These are phyloP conservation scores for Leptinotarsa rubiginosa DNA, from an alignment of 2,888 invertebrate species.

Conservation along the genomic window DNA sequence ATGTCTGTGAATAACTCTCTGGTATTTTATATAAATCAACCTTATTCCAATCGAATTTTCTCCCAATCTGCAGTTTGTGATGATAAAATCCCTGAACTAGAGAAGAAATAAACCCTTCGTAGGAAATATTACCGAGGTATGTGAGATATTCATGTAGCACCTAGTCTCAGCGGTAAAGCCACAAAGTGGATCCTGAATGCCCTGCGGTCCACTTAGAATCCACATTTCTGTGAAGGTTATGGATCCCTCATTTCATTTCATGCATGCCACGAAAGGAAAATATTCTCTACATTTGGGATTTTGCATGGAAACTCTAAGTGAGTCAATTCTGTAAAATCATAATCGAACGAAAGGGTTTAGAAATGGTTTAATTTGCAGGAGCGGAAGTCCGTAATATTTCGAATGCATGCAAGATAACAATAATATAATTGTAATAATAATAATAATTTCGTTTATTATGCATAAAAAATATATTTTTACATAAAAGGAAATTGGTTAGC, in stretches of 20 bases:
- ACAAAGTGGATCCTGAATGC: conserved; percentile 18
- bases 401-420: too few species aligned
- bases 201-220: conserved; percentile 17
- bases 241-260: background rate
- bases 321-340: too few species aligned
- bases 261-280: background rate
- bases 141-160: conserved; percentile 17
- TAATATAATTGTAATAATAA: too few species aligned
- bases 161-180: background rate
- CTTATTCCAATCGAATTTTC: background rate
- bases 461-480: too few species aligned
- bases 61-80: background rate
- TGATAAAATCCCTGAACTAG: background rate
- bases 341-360: too few species aligned
- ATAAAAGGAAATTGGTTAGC: too few species aligned
- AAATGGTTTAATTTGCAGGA: too few species aligned
- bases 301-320: background rate
- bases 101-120: background rate
- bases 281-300: conserved; percentile 7
- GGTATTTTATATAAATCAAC: background rate
- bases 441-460: too few species aligned
- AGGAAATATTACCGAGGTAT: conserved; percentile 4
- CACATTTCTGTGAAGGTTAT: conserved; percentile 8
- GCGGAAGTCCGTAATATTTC: too few species aligned
- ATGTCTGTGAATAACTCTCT: too few species aligned